These are phyloP conservation scores for Hyles euphorbiae DNA, from an alignment of 1,140 invertebrate species.

Conservation along the genomic window DNA sequence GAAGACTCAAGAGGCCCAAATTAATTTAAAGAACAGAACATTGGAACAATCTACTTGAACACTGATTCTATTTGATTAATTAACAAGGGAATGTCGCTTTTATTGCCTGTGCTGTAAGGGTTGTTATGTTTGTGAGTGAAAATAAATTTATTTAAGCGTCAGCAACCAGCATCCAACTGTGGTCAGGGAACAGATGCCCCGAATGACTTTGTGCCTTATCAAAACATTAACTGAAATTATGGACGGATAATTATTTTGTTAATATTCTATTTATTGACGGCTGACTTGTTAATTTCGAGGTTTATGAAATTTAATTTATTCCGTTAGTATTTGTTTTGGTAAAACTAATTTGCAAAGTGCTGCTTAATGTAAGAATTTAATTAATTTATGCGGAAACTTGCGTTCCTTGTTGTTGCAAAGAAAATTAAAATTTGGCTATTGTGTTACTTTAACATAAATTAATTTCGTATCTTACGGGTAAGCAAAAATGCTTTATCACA, in stretches of 20 bases:
- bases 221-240: slow-evolving; percentile 49
- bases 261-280: slow-evolving; percentile 36
- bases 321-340: too few species aligned
- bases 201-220: slow-evolving; percentile 44
- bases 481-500: too few species aligned
- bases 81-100: slow-evolving; percentile 20
- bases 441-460: too few species aligned
- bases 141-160: slow-evolving; percentile 22
- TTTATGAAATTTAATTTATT: too few species aligned
- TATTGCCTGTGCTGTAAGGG: slow-evolving; percentile 17
- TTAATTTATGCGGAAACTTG: too few species aligned
- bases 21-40: slow-evolving; percentile 68
- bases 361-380: too few species aligned
- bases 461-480: too few species aligned
- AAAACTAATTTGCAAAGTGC: too few species aligned
- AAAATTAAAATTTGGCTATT: too few species aligned
- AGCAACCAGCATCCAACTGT: slow-evolving; percentile 32
- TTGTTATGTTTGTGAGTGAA: slow-evolving; percentile 3
- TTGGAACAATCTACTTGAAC: slow-evolving; percentile 17
- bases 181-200: slow-evolving; percentile 60
- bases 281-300: not conserved
- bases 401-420: too few species aligned
- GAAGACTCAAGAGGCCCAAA: slow-evolving; percentile 58
- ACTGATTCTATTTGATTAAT: slow-evolving; percentile 2
- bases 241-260: slow-evolving; percentile 58